Base-by-base conservation (phyloP, 1,140 invertebrate genomes). In the Cyphomyrmex costatus region DNA sequence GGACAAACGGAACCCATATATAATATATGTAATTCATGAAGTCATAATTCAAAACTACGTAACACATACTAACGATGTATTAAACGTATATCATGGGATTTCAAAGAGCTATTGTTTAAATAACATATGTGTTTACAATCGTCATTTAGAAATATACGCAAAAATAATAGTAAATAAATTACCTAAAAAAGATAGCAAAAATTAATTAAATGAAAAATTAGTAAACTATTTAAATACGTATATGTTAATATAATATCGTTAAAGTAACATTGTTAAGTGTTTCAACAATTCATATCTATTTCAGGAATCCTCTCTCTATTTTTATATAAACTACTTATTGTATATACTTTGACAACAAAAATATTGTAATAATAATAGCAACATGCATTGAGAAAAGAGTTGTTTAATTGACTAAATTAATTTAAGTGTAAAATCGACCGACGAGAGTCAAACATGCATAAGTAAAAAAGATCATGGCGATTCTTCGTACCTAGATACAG, bases 1-100 rank as follows among this genome's bases (percentile, higher is more conserved):
- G 16, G 7, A 51, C 76, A 56, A 83, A 73, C 27, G 66, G 42
- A 66, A 21, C 33, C 71, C 71, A 33, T 8, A 27, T n/a, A n/a
- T n/a, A n/a, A n/a, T n/a, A n/a, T n/a, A n/a, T n/a, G n/a, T n/a
- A 42, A 42, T 12, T 42, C 7, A 42, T 42, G 2, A 0, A 1
- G 19, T 27, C 8, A 24, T 42, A 61, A 77, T 61, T 46, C 21
- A 60, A 42, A 77, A 30, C 24, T 46, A 36, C 56, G 24, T 14
- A 36, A 16, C n/a, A 14, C 51, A 36, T 76, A 16, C 30, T 36
- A 33, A 56, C 30, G n/a, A 21, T 24, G n/a, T 36, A 74, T 73
- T 33, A 56, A 53, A n/a, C 27, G 1, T 33, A 16, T 36, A 56
- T 60, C 16, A 76, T 36, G 6, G 24, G 3, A 21, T 16, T 8